A percentile compares a stretch with the other conserved stretches of the same genome.
Conservation (phyloP, 2,113 vertebrate genomes). For the Geococcyx californianus region DNA sequence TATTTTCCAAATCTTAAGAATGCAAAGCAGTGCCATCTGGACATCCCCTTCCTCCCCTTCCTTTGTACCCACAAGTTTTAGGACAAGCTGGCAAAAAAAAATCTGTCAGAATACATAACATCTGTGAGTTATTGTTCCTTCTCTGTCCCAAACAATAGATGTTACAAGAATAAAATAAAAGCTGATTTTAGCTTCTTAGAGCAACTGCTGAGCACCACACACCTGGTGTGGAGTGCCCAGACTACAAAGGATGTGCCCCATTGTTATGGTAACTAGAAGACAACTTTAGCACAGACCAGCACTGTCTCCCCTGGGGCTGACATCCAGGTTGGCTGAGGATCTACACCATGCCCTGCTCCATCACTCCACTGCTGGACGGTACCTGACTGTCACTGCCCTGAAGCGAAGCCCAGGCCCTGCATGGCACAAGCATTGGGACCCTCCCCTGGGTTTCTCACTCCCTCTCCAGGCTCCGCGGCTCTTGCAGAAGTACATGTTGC, state of each 20-base stretch:
- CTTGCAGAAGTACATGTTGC: neutral
- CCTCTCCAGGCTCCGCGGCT: accelerated
- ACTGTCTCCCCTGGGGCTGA: neutral
- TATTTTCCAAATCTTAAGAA: neutral
- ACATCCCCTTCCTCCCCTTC: neutral
- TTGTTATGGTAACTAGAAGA: slow-evolving; percentile 73
- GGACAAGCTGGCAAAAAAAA: slow-evolving; percentile 32
- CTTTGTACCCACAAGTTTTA: neutral
- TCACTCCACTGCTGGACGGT: neutral
- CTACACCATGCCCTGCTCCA: neutral
- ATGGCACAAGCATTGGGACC: neutral
- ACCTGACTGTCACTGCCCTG: neutral
- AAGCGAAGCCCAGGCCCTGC: neutral
- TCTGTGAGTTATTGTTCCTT: slow-evolving; percentile 6
- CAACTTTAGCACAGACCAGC: slow-evolving; percentile 14
- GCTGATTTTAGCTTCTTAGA: slow-evolving; percentile 38
- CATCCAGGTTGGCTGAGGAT: neutral
- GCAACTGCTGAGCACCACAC: neutral
- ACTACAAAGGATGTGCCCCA: slow-evolving; percentile 44
- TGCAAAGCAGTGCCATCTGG: neutral
- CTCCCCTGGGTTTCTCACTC: neutral
- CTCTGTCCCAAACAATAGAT: slow-evolving; percentile 40
- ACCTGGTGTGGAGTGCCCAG: neutral
- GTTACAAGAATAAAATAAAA: slow-evolving; percentile 52
- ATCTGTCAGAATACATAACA: neutral